A percentile compares a stretch with the other conserved stretches of the same genome.
phyloP scores from a whole-genome alignment of 2,888 invertebrate genomes.

The Meiosimyza decipiens region DNA sequence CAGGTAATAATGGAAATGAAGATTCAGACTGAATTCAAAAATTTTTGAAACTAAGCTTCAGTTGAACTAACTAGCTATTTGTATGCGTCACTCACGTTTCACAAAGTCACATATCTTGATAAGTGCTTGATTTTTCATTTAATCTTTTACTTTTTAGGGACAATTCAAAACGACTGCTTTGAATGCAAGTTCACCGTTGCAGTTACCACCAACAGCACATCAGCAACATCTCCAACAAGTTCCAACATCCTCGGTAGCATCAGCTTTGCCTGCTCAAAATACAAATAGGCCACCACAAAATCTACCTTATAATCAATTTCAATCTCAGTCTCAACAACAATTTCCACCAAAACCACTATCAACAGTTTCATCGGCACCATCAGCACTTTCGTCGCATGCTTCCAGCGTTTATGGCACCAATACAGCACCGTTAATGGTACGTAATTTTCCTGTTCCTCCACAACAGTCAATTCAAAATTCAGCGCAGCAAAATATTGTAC shows the following conservation, averaged over 20 bases:
- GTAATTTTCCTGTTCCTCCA: slow-evolving; percentile 20
- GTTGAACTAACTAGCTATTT: too few relatives aligned
- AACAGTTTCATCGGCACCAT: slow-evolving; percentile 5
- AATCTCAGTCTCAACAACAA: slow-evolving; percentile 9
- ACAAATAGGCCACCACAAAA: slow-evolving; percentile 25
- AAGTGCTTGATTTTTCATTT: too few relatives aligned
- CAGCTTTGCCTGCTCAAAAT: neutral
- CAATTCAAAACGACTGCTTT: slow-evolving; percentile 52
- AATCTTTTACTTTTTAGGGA: slow-evolving; percentile 40
- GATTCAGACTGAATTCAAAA: too few relatives aligned
- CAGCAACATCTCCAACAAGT: slow-evolving; percentile 23
- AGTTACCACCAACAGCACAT: slow-evolving; percentile 35
- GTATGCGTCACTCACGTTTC: too few relatives aligned
- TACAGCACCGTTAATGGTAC: slow-evolving; percentile 40
- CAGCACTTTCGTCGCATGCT: slow-evolving; percentile 21
- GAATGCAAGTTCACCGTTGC: slow-evolving; percentile 41
- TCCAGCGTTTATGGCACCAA: slow-evolving; percentile 43
- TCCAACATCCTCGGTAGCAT: slow-evolving; percentile 6
- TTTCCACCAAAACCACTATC: slow-evolving; percentile 1
- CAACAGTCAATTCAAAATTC: slow-evolving; percentile 37
- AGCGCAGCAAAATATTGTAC: slow-evolving; percentile 40
- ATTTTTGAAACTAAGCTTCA: too few relatives aligned
- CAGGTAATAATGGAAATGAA: slow-evolving; percentile 4
- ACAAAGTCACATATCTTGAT: too few relatives aligned
- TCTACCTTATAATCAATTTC: neutral